Conservation (phyloP, 2,888 invertebrate species). For the Eupithecia subfuscata region DNA sequence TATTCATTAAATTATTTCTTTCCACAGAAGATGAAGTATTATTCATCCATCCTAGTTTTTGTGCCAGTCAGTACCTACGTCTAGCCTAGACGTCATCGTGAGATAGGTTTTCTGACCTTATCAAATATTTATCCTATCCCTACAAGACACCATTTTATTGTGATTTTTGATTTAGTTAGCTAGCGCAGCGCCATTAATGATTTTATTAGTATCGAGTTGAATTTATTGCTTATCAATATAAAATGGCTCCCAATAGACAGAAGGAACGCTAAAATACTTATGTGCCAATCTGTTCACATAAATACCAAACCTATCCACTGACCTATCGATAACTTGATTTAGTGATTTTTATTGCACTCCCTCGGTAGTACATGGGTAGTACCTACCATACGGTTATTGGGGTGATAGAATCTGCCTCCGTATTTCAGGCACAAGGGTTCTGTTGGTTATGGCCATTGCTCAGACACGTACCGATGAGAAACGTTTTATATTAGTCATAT, state of each 20-base stretch:
- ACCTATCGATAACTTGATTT: background rate
- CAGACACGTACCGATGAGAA: background rate
- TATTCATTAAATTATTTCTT: background rate
- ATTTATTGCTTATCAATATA: background rate
- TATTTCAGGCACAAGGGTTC: background rate
- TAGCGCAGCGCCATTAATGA: background rate
- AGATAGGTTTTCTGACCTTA: background rate
- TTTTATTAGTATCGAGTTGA: background rate
- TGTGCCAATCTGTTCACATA: background rate
- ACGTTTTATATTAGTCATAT: background rate
- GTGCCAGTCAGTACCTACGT: background rate
- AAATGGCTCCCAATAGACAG: conserved; percentile 7
- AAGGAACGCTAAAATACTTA: background rate
- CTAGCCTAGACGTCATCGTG: background rate
- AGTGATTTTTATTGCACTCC: conserved; percentile 1
- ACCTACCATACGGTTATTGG: background rate
- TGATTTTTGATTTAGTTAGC: background rate
- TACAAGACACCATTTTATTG: background rate
- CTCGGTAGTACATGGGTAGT: background rate
- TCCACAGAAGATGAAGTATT: background rate
- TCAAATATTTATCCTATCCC: no score
- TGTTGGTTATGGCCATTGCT: conserved; percentile 1
- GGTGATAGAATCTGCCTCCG: background rate
- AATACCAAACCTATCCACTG: background rate
- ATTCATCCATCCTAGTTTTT: background rate